A percentile compares a stretch with the other conserved stretches of the same genome.
phyloP scores from a whole-genome alignment of 2,888 invertebrate species.

The Cotesia congregata region DNA sequence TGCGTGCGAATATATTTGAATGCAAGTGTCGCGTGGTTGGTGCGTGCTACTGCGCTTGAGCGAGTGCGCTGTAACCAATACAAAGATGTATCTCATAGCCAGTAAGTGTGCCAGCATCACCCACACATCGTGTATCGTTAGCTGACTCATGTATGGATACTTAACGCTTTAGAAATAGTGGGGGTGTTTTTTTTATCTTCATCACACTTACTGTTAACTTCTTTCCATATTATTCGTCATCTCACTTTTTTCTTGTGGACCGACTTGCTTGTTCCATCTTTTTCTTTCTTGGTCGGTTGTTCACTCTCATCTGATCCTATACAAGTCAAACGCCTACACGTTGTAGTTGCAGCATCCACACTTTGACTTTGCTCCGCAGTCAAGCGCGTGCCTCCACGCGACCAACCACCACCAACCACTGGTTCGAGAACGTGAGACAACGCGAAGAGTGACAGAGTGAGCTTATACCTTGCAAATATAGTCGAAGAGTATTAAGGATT shows the following conservation, averaged over 20 bases:
- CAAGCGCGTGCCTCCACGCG: conserved; percentile 71
- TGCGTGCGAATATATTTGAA: not conserved
- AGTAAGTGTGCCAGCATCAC: conserved; percentile 39
- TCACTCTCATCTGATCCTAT: conserved; percentile 47
- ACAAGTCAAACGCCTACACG: conserved; percentile 65
- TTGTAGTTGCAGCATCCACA: conserved; percentile 68
- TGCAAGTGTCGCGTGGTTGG: not conserved
- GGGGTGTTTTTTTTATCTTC: conserved; percentile 47
- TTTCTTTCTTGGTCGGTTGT: conserved; percentile 48
- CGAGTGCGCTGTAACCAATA: conserved; percentile 2
- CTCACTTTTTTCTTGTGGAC: conserved; percentile 26
- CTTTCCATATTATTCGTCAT: conserved; percentile 46
- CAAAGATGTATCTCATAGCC: not conserved
- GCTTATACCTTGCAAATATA: conserved; percentile 56
- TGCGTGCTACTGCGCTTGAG: conserved; percentile 22
- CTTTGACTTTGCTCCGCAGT: conserved; percentile 66
- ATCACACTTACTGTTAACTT: conserved; percentile 38
- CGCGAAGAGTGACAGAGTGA: conserved; percentile 30
- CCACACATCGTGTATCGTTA: conserved; percentile 13
- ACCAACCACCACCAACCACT: conserved; percentile 68
- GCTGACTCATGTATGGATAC: conserved; percentile 17
- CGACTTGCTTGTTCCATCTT: conserved; percentile 42
- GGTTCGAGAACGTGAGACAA: conserved; percentile 37
- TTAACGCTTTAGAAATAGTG: conserved; percentile 30
- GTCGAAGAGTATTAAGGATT: conserved; percentile 49